A percentile compares a stretch with the other conserved stretches of the same genome.
These are phyloP conservation scores for Aeoliscus strigatus DNA, from an alignment of 2,797 vertebrate genomes.

Conservation along the genomic window DNA sequence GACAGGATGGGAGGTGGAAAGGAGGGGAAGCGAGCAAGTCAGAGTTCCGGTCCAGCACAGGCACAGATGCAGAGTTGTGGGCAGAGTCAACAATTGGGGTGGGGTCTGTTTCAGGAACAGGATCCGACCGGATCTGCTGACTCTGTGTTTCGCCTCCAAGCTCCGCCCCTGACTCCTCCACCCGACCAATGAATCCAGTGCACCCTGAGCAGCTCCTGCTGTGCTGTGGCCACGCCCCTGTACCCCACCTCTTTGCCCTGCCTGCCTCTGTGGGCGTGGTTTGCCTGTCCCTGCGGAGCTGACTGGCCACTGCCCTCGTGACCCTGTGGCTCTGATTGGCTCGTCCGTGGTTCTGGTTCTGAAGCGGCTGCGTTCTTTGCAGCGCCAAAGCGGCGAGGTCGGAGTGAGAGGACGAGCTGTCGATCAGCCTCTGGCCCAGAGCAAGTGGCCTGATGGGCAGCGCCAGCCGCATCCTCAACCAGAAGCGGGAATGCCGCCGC, in stretches of 20 bases:
- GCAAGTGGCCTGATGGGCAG: slow-evolving; percentile 82
- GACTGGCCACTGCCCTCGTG: slow-evolving; percentile 3
- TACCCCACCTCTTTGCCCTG: neutral
- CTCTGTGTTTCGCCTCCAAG: slow-evolving; percentile 22
- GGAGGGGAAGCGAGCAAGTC: slow-evolving; percentile 16
- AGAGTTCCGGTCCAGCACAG: too few species aligned
- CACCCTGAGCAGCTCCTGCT: slow-evolving; percentile 28
- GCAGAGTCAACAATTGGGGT: slow-evolving; percentile 2
- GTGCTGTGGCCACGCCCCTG: slow-evolving; percentile 12
- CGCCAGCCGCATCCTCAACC: slow-evolving; percentile 81
- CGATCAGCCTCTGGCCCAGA: slow-evolving; percentile 77
- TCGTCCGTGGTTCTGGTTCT: slow-evolving; percentile 1
- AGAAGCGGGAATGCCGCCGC: slow-evolving; percentile 78
- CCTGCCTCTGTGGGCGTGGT: neutral
- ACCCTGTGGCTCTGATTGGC: slow-evolving; percentile 5
- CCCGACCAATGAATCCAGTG: slow-evolving; percentile 25
- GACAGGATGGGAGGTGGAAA: too few species aligned
- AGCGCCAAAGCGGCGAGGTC: slow-evolving; percentile 77
- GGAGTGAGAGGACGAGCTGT: slow-evolving; percentile 90
- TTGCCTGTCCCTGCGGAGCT: slow-evolving; percentile 7
- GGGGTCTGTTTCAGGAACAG: slow-evolving; percentile 4
- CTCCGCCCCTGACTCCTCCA: slow-evolving; percentile 19
- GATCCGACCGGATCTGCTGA: too few species aligned
- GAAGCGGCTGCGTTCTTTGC: too few species aligned
- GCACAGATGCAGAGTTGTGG: neutral